Percentiles rank a stretch among this genome's conserved stretches.
These are phyloP conservation scores for Oryctolagus cuniculus DNA, from an alignment of 2,113 vertebrate genomes.

Conservation along the genomic window DNA sequence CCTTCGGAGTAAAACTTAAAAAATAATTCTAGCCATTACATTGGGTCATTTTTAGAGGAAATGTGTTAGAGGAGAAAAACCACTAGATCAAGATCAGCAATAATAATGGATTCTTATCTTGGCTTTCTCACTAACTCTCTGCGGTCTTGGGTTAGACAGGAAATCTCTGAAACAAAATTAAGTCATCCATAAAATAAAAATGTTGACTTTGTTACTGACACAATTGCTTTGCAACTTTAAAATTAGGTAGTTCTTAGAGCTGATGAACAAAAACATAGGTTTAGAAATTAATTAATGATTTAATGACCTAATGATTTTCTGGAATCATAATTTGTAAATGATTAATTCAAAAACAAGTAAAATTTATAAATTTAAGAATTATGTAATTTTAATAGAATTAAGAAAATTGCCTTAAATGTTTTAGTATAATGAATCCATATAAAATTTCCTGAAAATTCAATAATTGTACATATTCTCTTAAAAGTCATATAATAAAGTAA, in stretches of 20 bases:
- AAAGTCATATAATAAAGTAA: not conserved
- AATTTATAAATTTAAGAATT: not conserved
- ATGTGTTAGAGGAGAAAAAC: not conserved
- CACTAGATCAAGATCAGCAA: not conserved
- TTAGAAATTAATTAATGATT: not conserved
- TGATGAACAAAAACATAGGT: not conserved
- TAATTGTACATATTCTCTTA: not conserved
- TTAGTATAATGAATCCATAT: not conserved
- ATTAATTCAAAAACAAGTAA: not conserved
- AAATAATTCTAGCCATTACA: not conserved
- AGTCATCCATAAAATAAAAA: not conserved
- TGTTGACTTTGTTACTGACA: not conserved
- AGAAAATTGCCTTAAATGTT: not conserved
- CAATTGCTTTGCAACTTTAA: not conserved
- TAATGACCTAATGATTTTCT: not conserved
- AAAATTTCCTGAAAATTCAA: not conserved
- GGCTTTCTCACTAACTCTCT: not conserved
- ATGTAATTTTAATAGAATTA: not conserved
- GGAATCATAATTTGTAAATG: not conserved
- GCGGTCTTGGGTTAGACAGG: not conserved
- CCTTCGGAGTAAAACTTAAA: conserved; percentile 41
- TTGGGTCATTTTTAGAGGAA: not conserved
- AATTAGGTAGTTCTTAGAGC: not conserved
- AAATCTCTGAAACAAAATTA: not conserved
- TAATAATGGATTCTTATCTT: not conserved